Percentiles rank a stretch among this genome's conserved stretches.
Evolutionary conservation across 2,797 vertebrate species (phyloP).

Genomic region (Thripadectes ignobilis): DNA sequence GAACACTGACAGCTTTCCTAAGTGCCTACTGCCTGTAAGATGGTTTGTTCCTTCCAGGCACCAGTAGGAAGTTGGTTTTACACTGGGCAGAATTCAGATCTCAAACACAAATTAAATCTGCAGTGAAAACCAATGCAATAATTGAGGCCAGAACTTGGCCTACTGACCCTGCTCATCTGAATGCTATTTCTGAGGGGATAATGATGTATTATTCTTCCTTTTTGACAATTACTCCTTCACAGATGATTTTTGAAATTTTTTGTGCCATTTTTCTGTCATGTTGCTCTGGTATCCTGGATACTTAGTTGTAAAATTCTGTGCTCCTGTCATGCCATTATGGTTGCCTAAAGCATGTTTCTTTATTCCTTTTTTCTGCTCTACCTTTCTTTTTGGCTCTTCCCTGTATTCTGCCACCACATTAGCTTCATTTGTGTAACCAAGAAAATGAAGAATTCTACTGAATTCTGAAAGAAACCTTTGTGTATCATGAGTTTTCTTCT

Average conservation of each 20-base stretch:
- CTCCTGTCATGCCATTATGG: slow-evolving; percentile 27
- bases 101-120: background rate
- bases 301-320: slow-evolving; percentile 12
- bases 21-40: background rate
- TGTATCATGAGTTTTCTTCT: background rate
- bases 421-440: slow-evolving; percentile 38
- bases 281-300: slow-evolving; percentile 50
- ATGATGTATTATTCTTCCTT: slow-evolving; percentile 24
- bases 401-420: slow-evolving; percentile 19
- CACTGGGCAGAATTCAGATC: background rate
- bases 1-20: background rate
- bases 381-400: slow-evolving; percentile 26
- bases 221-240: slow-evolving; percentile 49
- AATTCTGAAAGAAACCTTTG: slow-evolving; percentile 44
- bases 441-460: slow-evolving; percentile 43
- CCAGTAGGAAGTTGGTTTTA: slow-evolving; percentile 2
- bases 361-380: slow-evolving; percentile 21
- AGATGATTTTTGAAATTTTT: slow-evolving; percentile 38
- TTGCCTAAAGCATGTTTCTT: slow-evolving; percentile 31
- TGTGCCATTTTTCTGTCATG: slow-evolving; percentile 9
- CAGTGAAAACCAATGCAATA: background rate
- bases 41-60: background rate
- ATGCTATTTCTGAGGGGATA: slow-evolving; percentile 28
- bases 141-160: slow-evolving; percentile 26
- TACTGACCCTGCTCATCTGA: slow-evolving; percentile 45